Percentiles rank a stretch among this genome's conserved stretches.
Evolutionary conservation across 35 echinoderm and acorn worm species (phyloP).

Genomic region (Acanthaster planci): DNA sequence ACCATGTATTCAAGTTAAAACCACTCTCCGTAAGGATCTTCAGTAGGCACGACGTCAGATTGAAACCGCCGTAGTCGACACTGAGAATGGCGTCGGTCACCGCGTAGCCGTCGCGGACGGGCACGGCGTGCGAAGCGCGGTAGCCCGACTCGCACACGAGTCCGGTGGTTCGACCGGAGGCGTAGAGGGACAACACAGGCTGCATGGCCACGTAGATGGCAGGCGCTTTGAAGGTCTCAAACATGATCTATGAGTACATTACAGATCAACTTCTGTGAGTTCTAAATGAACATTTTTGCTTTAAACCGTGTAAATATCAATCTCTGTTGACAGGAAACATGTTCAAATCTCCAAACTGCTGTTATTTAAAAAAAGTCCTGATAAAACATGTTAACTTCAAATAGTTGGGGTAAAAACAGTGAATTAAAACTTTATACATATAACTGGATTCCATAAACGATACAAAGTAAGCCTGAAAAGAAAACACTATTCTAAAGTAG

Average conservation of each 20-base stretch:
- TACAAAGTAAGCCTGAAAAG: too few species aligned
- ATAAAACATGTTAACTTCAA: too few species aligned
- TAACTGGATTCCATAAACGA: too few species aligned
- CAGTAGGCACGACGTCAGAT: conserved; percentile 87
- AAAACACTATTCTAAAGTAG: too few species aligned
- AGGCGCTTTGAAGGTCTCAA: conserved; percentile 98
- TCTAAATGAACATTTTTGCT: too few species aligned
- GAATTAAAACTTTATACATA: too few species aligned
- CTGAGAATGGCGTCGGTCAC: conserved; percentile 87
- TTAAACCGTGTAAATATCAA: too few species aligned
- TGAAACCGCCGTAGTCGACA: conserved; percentile 87
- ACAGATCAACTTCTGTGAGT: too few species aligned
- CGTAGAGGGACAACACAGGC: conserved; percentile 96
- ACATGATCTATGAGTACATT: conserved; percentile 84
- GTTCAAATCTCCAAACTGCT: too few species aligned
- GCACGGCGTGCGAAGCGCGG: conserved; percentile 85
- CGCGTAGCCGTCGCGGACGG: conserved; percentile 92
- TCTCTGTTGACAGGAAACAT: too few species aligned
- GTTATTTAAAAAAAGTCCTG: too few species aligned
- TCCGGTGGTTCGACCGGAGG: conserved; percentile 99
- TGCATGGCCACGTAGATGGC: conserved; percentile 99
- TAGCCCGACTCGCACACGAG: conserved; percentile 79
- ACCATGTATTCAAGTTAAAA: conserved; percentile 84
- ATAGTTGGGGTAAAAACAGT: too few species aligned
- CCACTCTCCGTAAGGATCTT: conserved; percentile 97